Evolutionary conservation across 1,140 invertebrate genomes (phyloP), one percentile per base, ranked within the genome.

Genomic region (Brachionus angularis): DNA sequence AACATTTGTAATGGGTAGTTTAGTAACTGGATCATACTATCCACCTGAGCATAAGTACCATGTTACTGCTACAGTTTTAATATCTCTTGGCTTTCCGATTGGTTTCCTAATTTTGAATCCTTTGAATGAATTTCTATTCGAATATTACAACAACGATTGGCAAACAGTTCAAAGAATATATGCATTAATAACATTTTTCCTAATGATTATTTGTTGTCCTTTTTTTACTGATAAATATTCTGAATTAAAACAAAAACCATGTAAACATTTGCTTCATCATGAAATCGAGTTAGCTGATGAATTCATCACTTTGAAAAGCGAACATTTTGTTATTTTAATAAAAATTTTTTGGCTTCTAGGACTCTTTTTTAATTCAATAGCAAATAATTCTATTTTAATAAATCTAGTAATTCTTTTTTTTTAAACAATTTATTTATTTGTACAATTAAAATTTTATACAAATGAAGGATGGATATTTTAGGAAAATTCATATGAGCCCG

Each of bases 161-260:
- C 27, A 31, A 50, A 25, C 47, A 7, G 62, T 67, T 8, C 27
- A 47, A 2, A 46, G 62, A 47, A 46, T 67, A 23, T 67, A 67
- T 21, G 21, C 29, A 18, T 2, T 67, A 12, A 67, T 67, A 1
- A 47, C 47, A 29, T 31, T 29, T 8, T 31, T 67, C 12, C 16
- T 67, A 25, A 33, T 67, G 12, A 5, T 46, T 7, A 47, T 67
- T 10, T 14, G 23, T 10, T 31, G 39, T 50, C 42, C 42, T n/a
- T 47, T 67, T 7, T 67, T 47, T n/a, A 67, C 62, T 16, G 62
- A 67, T 21, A 67, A 50, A 67, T 50, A 67, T 33, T 29, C 42
- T n/a, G 8, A 46, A 18, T 23, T 23, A 14, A 12, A 46, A 27
- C 10, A 16, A 47, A 67, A 3, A 33, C 23, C 8, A 27, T 8